These are phyloP conservation scores for Kryptolebias marmoratus DNA, from an alignment of 2,113 vertebrate genomes.

Conservation along the genomic window DNA sequence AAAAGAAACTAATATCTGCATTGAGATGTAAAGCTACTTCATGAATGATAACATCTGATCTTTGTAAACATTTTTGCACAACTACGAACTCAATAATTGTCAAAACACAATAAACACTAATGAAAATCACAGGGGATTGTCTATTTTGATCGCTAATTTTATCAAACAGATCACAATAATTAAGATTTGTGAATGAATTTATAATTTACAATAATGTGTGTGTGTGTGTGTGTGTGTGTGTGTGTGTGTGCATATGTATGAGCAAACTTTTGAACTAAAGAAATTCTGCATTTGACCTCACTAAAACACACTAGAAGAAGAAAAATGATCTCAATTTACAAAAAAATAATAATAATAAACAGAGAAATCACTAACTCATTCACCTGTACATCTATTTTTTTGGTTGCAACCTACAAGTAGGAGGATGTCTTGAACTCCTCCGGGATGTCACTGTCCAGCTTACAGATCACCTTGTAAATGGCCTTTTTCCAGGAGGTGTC, in stretches of 20 bases:
- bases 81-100: conserved; percentile 53
- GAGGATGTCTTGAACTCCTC: conserved; percentile 89
- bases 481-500: conserved; percentile 98
- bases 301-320: conserved; percentile 69
- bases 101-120: conserved; percentile 54
- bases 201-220: conserved; percentile 10
- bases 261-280: conserved; percentile 39
- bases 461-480: conserved; percentile 98
- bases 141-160: conserved; percentile 4
- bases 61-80: conserved; percentile 49
- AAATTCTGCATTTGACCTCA: conserved; percentile 63
- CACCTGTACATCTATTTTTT: conserved; percentile 2
- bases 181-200: conserved; percentile 15
- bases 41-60: conserved; percentile 31
- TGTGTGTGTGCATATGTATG: not conserved
- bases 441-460: conserved; percentile 93
- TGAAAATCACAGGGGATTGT: conserved; percentile 47
- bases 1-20: conserved; percentile 47
- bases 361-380: conserved; percentile 12
- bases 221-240: not conserved
- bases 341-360: conserved; percentile 13
- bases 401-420: conserved; percentile 75
- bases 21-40: conserved; percentile 23
- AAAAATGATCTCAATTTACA: conserved; percentile 29
- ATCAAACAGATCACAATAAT: conserved; percentile 43